phyloP scores from a whole-genome alignment of 2,888 invertebrate genomes.

The Cryptus viduatorius region DNA sequence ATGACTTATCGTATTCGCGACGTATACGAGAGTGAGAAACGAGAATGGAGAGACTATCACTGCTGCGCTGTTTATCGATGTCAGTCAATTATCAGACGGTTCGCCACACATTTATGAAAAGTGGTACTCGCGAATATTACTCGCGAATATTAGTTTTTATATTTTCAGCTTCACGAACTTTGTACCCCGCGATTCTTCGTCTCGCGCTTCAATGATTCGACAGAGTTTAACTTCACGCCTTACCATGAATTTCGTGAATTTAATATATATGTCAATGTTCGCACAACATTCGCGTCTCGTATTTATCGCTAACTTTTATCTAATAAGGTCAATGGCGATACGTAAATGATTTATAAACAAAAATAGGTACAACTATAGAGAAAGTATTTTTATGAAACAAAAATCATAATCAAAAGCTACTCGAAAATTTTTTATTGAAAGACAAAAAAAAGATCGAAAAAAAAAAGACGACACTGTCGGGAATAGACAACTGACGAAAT shows the following conservation, averaged over 20 bases:
- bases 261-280: neutral
- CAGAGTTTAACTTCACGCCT: neutral
- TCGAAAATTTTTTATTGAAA: neutral
- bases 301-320: neutral
- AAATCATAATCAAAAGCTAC: neutral
- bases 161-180: slow-evolving; percentile 71
- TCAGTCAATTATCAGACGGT: slow-evolving; percentile 70
- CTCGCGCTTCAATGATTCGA: slow-evolving; percentile 7
- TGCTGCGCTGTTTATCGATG: slow-evolving; percentile 72
- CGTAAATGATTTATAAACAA: neutral
- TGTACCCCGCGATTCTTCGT: slow-evolving; percentile 62
- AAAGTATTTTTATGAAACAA: neutral
- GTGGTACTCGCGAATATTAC: slow-evolving; percentile 52
- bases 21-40: slow-evolving; percentile 57
- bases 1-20: slow-evolving; percentile 38
- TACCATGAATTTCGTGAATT: slow-evolving; percentile 11
- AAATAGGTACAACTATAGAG: neutral
- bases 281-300: neutral
- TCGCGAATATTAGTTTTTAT: slow-evolving; percentile 56
- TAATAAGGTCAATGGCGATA: neutral
- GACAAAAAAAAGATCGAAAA: too few relatives aligned
- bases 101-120: slow-evolving; percentile 16
- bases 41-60: slow-evolving; percentile 69
- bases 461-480: too few relatives aligned
- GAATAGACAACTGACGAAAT: too few relatives aligned